Base-by-base conservation (phyloP, 2,113 vertebrate species). In the Sisor rabdophorus region DNA sequence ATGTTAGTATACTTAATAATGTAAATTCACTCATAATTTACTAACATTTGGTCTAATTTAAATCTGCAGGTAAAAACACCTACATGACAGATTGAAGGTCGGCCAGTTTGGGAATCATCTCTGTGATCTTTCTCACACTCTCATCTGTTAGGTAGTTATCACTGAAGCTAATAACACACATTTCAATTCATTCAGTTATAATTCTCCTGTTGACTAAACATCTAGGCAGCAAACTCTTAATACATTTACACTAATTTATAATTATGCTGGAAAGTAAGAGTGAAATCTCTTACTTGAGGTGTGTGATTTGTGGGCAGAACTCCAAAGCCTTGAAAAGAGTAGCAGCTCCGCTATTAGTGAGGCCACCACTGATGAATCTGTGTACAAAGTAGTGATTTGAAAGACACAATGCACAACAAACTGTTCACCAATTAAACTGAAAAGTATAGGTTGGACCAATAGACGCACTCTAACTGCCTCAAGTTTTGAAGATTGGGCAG, bases 401-500 rank as follows among this genome's bases (percentile, higher is more conserved):
- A 15, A 47, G 2, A 0, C 22, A 71, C 10, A 63, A 11, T 32
- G 1, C 12, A 70, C 13, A 70, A 50, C 47, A 7, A 59, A 28
- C 47, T 36, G 44, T 20, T 36, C 6, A 30, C 53, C 28, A 24
- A 77, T 40, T 5, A 19, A 77, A 69, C 5, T 12, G 20, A 11
- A 69, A 24, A 53, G 10, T 63, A 28, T 5, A 26, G 26, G 16
- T 53, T 48, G 30, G 26, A 54, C 2, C 4, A 68, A 63, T 61
- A 17, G n/a, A 86, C 95, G 92, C 88, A 98, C 95, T 93, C 90
- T 1, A 98, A 81, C 59, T 86, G 93, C 87, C 84, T 89, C 84
- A 98, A 87, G 60, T 0, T 83, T 72, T 24, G 64, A 79, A 98
- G 89, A 40, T 88, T 87, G 0, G 44, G 87, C 75, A 98, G 79